phyloP scores from a whole-genome alignment of 2,888 invertebrate species.

The Harmothoe impar region DNA sequence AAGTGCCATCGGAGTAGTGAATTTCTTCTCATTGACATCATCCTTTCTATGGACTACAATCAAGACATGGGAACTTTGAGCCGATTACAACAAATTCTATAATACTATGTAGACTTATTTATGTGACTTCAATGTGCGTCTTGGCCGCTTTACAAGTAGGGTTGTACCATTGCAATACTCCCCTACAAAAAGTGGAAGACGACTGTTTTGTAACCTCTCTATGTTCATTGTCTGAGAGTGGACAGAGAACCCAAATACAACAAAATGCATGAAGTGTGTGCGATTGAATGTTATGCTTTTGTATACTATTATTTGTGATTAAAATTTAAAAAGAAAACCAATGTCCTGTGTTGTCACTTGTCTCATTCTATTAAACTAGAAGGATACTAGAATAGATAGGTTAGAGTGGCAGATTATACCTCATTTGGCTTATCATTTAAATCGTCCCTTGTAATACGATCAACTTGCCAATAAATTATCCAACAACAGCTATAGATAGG shows the following conservation, averaged over 20 bases:
- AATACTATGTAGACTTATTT: neutral
- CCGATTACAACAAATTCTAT: neutral
- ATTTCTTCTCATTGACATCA: neutral
- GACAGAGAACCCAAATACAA: neutral
- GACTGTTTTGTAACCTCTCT: neutral
- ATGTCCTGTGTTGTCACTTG: too few species aligned
- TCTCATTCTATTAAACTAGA: too few species aligned
- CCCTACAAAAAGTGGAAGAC: constrained; percentile 20
- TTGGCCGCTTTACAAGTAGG: neutral
- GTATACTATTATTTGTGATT: constrained; percentile 47
- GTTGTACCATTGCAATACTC: constrained; percentile 55
- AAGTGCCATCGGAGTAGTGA: neutral
- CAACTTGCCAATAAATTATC: too few species aligned
- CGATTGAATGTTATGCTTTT: constrained; percentile 53
- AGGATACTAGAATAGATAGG: too few species aligned
- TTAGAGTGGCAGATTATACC: too few species aligned
- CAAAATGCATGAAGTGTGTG: constrained; percentile 44
- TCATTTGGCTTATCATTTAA: too few species aligned
- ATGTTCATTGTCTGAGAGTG: neutral
- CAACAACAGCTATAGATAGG: too few species aligned
- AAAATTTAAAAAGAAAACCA: constrained; percentile 23
- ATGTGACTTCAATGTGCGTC: neutral
- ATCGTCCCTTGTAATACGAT: too few species aligned
- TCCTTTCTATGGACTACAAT: neutral
- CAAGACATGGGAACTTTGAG: neutral